phyloP scores from a whole-genome alignment of 2,113 vertebrate species.

The Scophthalmus maximus region DNA sequence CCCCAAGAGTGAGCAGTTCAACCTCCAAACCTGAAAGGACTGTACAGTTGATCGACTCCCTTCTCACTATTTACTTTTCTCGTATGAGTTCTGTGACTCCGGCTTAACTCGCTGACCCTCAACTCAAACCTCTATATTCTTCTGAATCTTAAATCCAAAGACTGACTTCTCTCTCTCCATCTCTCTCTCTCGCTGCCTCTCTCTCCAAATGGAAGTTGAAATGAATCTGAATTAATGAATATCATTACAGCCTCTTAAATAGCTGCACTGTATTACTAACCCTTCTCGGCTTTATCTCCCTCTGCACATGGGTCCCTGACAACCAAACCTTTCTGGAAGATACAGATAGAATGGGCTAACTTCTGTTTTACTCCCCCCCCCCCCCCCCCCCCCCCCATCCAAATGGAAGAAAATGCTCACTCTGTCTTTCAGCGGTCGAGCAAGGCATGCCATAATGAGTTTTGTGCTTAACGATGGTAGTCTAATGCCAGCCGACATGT shows the following conservation, averaged over 20 bases:
- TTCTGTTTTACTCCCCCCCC: slow-evolving; percentile 40
- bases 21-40: slow-evolving; percentile 28
- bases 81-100: slow-evolving; percentile 52
- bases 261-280: slow-evolving; percentile 68
- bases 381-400: neutral
- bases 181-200: slow-evolving; percentile 24
- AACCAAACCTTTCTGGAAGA: slow-evolving; percentile 70
- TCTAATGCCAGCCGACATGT: slow-evolving; percentile 68
- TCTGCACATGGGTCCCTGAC: slow-evolving; percentile 71
- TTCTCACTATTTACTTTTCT: slow-evolving; percentile 65
- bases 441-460: slow-evolving; percentile 67
- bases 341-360: slow-evolving; percentile 68
- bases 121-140: slow-evolving; percentile 60
- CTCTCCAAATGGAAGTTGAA: slow-evolving; percentile 69
- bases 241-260: slow-evolving; percentile 79
- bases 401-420: slow-evolving; percentile 59
- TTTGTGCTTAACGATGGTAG: slow-evolving; percentile 70
- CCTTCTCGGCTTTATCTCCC: slow-evolving; percentile 75
- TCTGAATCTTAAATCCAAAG: slow-evolving; percentile 47
- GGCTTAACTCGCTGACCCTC: slow-evolving; percentile 69
- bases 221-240: slow-evolving; percentile 82
- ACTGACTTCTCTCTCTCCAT: slow-evolving; percentile 7
- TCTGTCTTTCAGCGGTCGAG: slow-evolving; percentile 67
- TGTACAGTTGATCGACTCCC: slow-evolving; percentile 38
- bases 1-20: slow-evolving; percentile 5